Conservation (phyloP, 2,113 vertebrate genomes). For the Macrotus californicus region DNA sequence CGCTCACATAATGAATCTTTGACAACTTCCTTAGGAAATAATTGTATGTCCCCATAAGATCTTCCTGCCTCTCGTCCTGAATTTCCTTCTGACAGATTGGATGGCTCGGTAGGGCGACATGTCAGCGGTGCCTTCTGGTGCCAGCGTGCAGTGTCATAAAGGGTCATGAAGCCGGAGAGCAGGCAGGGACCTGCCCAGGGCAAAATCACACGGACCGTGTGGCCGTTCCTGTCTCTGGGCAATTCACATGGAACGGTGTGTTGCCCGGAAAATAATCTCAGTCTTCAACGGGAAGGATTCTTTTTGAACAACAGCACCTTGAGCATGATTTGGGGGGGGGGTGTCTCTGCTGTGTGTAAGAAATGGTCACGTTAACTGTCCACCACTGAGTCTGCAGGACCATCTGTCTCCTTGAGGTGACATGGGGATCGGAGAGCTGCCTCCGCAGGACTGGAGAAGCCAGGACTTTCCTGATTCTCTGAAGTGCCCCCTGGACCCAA, state of each 20-base stretch:
- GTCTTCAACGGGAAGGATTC: neutral
- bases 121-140: neutral
- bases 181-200: neutral
- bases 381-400: neutral
- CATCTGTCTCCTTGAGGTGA: rapidly evolving
- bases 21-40: slow-evolving; percentile 60
- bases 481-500: neutral
- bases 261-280: neutral
- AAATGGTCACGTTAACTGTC: neutral
- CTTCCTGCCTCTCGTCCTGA: neutral
- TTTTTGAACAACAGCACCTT: neutral
- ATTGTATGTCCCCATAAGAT: slow-evolving; percentile 35
- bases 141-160: no score
- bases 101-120: neutral
- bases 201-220: neutral
- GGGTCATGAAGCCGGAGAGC: neutral
- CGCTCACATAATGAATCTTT: slow-evolving; percentile 26
- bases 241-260: neutral
- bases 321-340: neutral
- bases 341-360: neutral
- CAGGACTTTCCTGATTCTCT: neutral
- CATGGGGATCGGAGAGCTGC: rapidly evolving
- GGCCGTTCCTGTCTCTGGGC: neutral
- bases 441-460: rapidly evolving
- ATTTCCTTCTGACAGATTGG: slow-evolving; percentile 37